Percentiles rank a stretch among this genome's conserved stretches.
These are phyloP conservation scores for Contarinia nasturtii DNA, from an alignment of 1,140 invertebrate genomes.

Conservation along the genomic window DNA sequence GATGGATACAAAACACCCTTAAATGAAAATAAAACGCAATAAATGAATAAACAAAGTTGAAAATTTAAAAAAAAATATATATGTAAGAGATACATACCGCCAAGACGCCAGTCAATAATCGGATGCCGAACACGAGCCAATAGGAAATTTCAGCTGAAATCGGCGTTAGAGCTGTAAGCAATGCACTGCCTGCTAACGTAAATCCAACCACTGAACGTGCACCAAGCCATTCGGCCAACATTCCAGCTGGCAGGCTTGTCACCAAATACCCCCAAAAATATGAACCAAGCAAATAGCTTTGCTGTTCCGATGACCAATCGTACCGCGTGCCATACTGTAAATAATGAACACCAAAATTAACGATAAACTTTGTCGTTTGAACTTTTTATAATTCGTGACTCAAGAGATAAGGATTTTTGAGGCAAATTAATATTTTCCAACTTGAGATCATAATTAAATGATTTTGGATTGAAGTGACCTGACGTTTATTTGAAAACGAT, in stretches of 20 bases:
- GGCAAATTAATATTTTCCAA: too few species aligned
- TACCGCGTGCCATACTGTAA: slow-evolving; percentile 31
- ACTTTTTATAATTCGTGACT: too few species aligned
- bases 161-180: slow-evolving; percentile 50
- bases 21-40: background rate
- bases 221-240: slow-evolving; percentile 51
- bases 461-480: too few species aligned
- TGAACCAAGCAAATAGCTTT: slow-evolving; percentile 40
- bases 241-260: slow-evolving; percentile 40
- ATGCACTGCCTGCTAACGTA: slow-evolving; percentile 38
- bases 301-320: slow-evolving; percentile 34
- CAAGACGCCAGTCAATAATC: slow-evolving; percentile 44
- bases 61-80: background rate
- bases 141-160: slow-evolving; percentile 38
- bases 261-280: slow-evolving; percentile 46
- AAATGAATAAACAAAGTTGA: too few species aligned
- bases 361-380: too few species aligned
- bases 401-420: too few species aligned
- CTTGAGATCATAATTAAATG: too few species aligned
- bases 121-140: slow-evolving; percentile 32
- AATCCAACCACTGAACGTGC: slow-evolving; percentile 49
- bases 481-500: too few species aligned
- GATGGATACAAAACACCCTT: slow-evolving; percentile 53
- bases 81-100: slow-evolving; percentile 43
- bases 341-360: background rate